Evolutionary conservation across 2,888 invertebrate species (phyloP).

Genomic region (Escarpia spicata): DNA sequence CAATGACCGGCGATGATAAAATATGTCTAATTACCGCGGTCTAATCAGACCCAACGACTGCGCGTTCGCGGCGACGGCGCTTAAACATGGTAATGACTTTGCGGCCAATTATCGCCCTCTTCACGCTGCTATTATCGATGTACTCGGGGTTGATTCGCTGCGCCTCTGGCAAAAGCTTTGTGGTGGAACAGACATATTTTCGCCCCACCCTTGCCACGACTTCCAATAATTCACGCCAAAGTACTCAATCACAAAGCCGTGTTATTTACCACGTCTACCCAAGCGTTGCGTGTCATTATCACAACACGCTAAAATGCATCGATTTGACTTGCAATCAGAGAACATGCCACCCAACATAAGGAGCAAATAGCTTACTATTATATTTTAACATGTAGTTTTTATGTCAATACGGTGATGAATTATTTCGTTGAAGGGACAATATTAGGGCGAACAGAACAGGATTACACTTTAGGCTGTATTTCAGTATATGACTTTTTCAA

Average conservation of each 20-base stretch:
- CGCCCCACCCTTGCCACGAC: not conserved
- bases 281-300: not conserved
- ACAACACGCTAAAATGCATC: not conserved
- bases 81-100: not conserved
- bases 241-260: not conserved
- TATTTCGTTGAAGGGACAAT: not conserved
- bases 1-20: conserved; percentile 3
- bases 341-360: not conserved
- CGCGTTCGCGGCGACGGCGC: not conserved
- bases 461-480: too few species aligned
- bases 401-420: not conserved
- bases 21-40: conserved; percentile 1
- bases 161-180: not conserved
- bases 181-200: not conserved
- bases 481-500: too few species aligned
- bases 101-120: not conserved
- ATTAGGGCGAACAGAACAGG: not conserved
- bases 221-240: not conserved
- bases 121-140: not conserved
- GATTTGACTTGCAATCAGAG: not conserved
- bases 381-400: not conserved
- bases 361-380: not conserved
- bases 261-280: not conserved
- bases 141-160: not conserved
- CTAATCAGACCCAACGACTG: not conserved